phyloP scores from a whole-genome alignment of 2,797 vertebrate genomes.

The Distichodus sexfasciatus region DNA sequence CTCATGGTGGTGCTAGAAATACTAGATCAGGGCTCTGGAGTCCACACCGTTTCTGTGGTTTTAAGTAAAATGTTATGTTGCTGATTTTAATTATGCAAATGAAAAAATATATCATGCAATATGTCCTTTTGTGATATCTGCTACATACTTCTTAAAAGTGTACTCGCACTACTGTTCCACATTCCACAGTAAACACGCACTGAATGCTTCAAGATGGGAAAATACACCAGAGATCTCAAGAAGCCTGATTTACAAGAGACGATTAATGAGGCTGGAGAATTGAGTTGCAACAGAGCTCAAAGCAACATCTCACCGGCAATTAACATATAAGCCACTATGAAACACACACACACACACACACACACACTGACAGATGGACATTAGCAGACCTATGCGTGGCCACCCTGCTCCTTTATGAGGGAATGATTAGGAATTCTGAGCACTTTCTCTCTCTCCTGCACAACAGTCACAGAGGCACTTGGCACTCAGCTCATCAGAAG shows the following conservation, averaged over 20 bases:
- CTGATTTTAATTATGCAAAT: neutral
- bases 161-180: no score
- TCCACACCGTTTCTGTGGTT: no score
- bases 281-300: conserved; percentile 12
- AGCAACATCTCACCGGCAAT: conserved; percentile 44
- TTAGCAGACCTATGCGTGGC: conserved; percentile 25
- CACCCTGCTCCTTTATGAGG: conserved; percentile 27
- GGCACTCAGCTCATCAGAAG: conserved; percentile 16
- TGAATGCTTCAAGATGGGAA: no score
- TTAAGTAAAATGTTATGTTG: no score
- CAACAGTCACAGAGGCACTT: conserved; percentile 39
- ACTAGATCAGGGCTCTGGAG: neutral
- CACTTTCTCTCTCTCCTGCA: conserved; percentile 41
- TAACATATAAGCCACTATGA: conserved; percentile 33
- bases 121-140: no score
- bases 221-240: conserved; percentile 18
- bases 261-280: conserved; percentile 40
- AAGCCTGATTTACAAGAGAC: conserved; percentile 25
- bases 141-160: no score
- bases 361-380: no score
- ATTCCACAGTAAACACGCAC: no score
- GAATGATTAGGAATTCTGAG: conserved; percentile 52
- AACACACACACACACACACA: no score
- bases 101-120: no score
- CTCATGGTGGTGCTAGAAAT: neutral